Evolutionary conservation across 1,140 invertebrate genomes (phyloP).

Genomic region (Lycorma delicatula): DNA sequence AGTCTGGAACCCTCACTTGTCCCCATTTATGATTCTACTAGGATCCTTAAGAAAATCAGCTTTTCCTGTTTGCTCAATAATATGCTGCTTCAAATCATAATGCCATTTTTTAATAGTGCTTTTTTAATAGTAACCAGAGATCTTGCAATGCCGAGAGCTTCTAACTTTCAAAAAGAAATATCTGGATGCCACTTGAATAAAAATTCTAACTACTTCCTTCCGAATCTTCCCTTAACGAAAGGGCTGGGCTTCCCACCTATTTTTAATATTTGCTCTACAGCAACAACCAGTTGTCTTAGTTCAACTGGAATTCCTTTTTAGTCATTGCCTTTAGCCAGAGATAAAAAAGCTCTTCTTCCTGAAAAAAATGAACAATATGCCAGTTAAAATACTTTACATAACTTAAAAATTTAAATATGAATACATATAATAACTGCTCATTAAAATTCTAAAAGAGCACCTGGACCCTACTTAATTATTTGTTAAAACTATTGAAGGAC

Average conservation of each 20-base stretch:
- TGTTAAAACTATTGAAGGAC: not conserved
- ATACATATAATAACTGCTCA: too few species aligned
- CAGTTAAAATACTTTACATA: too few species aligned
- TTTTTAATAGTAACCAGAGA: not conserved
- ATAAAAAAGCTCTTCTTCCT: constrained; percentile 1
- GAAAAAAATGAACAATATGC: not conserved
- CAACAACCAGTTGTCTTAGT: not conserved
- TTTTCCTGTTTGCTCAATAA: not conserved
- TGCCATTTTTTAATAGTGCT: too few species aligned
- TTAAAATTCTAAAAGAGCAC: too few species aligned
- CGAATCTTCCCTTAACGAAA: constrained; percentile 4
- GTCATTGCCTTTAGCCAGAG: not conserved
- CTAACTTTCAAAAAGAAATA: not conserved
- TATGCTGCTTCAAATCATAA: too few species aligned
- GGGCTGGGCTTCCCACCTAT: not conserved
- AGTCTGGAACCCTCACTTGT: not conserved
- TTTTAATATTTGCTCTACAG: not conserved
- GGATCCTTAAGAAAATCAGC: not conserved
- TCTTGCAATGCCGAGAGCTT: constrained; percentile 4
- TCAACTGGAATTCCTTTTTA: not conserved
- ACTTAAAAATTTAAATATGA: too few species aligned
- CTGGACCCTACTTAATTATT: too few species aligned
- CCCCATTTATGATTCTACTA: not conserved
- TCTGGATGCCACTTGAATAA: constrained; percentile 6
- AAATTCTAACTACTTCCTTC: not conserved